These are phyloP conservation scores for Glossosoma conforme DNA, from an alignment of 1,140 invertebrate species.

Conservation along the genomic window DNA sequence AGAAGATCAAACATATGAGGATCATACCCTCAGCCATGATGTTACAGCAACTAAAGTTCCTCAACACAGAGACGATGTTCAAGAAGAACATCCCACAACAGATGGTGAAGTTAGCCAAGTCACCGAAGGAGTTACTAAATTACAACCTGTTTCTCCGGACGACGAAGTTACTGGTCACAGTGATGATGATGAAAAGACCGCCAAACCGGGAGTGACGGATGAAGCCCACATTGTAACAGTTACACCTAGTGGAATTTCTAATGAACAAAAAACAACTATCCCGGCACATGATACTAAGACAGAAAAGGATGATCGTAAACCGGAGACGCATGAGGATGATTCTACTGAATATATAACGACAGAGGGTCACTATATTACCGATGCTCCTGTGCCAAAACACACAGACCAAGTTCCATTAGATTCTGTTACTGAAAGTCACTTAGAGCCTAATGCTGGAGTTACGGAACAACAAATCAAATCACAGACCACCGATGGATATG, in stretches of 20 bases:
- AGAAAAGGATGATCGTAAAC: too few species aligned
- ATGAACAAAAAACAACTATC: constrained; percentile 10
- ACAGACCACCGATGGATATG: too few species aligned
- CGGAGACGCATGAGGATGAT: too few species aligned
- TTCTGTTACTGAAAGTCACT: constrained; percentile 12
- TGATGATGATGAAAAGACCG: background rate
- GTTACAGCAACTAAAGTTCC: constrained; percentile 5
- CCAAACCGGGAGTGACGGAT: background rate
- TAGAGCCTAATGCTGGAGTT: too few species aligned
- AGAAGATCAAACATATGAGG: constrained; percentile 8
- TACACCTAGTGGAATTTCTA: background rate
- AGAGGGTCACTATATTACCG: too few species aligned
- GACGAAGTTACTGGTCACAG: background rate
- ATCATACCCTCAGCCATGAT: constrained; percentile 2
- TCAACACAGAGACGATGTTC: constrained; percentile 14
- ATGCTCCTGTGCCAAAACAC: constrained; percentile 1
- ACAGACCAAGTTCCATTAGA: constrained; percentile 7
- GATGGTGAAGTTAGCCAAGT: background rate
- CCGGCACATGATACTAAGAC: too few species aligned
- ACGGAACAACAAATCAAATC: too few species aligned
- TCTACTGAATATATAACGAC: too few species aligned
- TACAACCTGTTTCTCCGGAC: too few species aligned
- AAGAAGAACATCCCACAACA: constrained; percentile 6
- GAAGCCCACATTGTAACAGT: background rate
- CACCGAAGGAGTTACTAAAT: constrained; percentile 1